Percentiles rank a stretch among this genome's conserved stretches.
Evolutionary conservation across 1,140 invertebrate genomes (phyloP).

Genomic region (Drusus annulatus): DNA sequence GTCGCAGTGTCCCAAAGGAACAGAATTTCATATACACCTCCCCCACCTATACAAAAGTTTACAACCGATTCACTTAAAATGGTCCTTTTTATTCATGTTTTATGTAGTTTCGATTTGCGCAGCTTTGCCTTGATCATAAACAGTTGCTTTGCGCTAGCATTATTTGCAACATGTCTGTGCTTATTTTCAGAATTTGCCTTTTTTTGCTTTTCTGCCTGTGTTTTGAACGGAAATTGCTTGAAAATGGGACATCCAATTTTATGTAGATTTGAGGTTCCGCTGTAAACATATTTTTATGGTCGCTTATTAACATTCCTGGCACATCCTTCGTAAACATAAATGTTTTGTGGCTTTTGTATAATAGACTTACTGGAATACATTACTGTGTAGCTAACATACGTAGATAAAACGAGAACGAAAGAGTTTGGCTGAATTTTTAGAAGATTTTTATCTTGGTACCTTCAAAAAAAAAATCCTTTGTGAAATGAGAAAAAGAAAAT

Average conservation of each 20-base stretch:
- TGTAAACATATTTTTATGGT: constrained; percentile 32
- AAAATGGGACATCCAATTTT: constrained; percentile 20
- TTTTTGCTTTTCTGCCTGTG: background rate
- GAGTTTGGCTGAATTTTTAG: too few relatives aligned
- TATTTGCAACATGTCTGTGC: background rate
- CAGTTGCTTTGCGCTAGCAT: constrained; percentile 10
- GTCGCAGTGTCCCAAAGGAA: background rate
- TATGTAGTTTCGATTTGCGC: constrained; percentile 29
- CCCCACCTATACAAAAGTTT: constrained; percentile 16
- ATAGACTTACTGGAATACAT: too few relatives aligned
- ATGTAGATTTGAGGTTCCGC: constrained; percentile 24
- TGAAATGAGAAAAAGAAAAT: too few relatives aligned
- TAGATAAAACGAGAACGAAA: background rate
- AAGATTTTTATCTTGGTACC: too few relatives aligned
- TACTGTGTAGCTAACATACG: background rate
- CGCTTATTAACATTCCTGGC: constrained; percentile 19
- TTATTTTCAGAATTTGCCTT: too few relatives aligned
- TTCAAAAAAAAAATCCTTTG: too few relatives aligned
- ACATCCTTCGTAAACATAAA: constrained; percentile 13
- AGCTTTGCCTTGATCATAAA: constrained; percentile 22
- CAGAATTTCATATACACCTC: background rate
- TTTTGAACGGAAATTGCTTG: constrained; percentile 1
- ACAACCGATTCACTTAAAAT: constrained; percentile 34
- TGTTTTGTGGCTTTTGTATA: background rate
- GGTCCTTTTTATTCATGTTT: constrained; percentile 28